Evolutionary conservation across 2,888 invertebrate genomes (phyloP).

Genomic region (Drosophila anceps): DNA sequence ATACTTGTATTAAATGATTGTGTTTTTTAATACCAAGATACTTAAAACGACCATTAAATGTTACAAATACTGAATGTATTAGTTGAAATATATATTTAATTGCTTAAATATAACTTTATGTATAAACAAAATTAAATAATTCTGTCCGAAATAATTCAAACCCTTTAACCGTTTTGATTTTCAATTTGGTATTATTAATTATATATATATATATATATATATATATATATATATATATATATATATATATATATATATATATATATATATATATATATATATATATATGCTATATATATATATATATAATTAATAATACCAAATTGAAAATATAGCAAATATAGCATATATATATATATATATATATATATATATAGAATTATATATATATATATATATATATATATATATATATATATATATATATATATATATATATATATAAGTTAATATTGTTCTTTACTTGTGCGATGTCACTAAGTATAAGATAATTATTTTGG

Average conservation of each 20-base stretch:
- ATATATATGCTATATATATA: constrained; percentile 53
- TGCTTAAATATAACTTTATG: constrained; percentile 54
- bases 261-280: constrained; percentile 24
- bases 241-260: constrained; percentile 32
- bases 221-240: constrained; percentile 30
- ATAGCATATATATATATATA: no score
- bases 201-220: constrained; percentile 32
- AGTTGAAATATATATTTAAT: constrained; percentile 71
- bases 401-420: no score
- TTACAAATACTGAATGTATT: constrained; percentile 80
- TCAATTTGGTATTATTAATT: constrained; percentile 79
- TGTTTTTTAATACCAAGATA: constrained; percentile 47
- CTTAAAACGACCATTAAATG: constrained; percentile 70
- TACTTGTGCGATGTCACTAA: no score
- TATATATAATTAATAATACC: no score
- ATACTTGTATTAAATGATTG: constrained; percentile 32
- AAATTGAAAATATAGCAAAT: no score
- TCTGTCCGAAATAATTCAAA: constrained; percentile 72
- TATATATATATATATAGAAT: no score
- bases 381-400: no score
- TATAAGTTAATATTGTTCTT: no score
- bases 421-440: no score
- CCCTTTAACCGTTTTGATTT: constrained; percentile 57
- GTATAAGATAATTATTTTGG: no score
- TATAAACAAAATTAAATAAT: constrained; percentile 77